Base-by-base conservation (phyloP, 2,888 invertebrate species). In the Gastracanthus pulcherrimus region DNA sequence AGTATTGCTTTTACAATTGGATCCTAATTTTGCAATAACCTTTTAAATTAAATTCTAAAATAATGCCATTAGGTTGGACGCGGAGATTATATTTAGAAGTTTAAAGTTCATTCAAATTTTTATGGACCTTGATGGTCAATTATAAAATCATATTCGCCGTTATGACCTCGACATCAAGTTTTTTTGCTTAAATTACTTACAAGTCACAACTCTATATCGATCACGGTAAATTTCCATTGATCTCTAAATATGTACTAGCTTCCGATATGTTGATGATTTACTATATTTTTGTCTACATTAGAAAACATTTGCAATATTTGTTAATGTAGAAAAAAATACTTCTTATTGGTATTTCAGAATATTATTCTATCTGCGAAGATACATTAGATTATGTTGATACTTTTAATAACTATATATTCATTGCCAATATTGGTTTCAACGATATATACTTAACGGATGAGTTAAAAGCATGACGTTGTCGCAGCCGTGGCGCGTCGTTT, bases 111-210 rank as follows among this genome's bases (percentile, higher is more conserved):
- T 77, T n/a, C 31, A 41, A 36, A 31, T 51, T 64, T 71, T 78
- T 71, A 2, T 16, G n/a, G 4, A 66, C 23, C 11, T 31, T 66
- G 38, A 19, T 67, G 66, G 29, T 38, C n/a, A 29, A 5, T 75
- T 64, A 55, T 19, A 71, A 51, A 64, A 29, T 34, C 16, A 7
- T 64, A 23, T 69, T n/a, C 58, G 13, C 26, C 29, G 11, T 26
- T 71, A n/a, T 71, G 71, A 55, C 77, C 64, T 71, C 71, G 64
- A 62, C 31, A 45, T 78, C 66, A 66, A 31, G 31, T 7, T 51
- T 76, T 64, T 58, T 58, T 45, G 66, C 36, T 62, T 34, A 26
- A 62, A 70, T 45, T 23, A 23, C 16, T 13, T 13, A 48, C 31
- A 55, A 66, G 3, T 55, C 26, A 41, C 41, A 36, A 71, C 64